phyloP scores from a whole-genome alignment of 2,888 invertebrate genomes.

The Neoaliturus tenellus region DNA sequence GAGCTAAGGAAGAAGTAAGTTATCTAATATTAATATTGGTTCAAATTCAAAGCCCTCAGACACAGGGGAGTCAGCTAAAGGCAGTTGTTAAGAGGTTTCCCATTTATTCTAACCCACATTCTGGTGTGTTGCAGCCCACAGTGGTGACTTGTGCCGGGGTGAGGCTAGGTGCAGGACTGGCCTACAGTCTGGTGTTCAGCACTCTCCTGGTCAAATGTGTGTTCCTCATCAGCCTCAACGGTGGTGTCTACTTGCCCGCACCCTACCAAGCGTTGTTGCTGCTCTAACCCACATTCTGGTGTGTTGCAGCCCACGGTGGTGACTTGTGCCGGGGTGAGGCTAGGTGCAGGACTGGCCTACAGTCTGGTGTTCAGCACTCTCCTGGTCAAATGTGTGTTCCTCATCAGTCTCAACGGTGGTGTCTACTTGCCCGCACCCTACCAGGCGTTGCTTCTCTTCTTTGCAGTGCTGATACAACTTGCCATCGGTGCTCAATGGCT shows the following conservation, averaged over 20 bases:
- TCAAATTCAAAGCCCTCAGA: no score
- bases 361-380: conserved; percentile 93
- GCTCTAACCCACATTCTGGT: conserved; percentile 73
- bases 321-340: conserved; percentile 88
- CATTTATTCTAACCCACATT: no score
- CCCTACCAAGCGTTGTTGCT: conserved; percentile 92
- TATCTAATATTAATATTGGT: no score
- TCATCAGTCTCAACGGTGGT: conserved; percentile 92
- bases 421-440: conserved; percentile 95
- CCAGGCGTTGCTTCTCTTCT: conserved; percentile 90
- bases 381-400: conserved; percentile 95
- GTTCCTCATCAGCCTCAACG: conserved; percentile 93
- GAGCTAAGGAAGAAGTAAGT: no score
- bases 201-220: conserved; percentile 96
- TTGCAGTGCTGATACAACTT: conserved; percentile 93
- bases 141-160: conserved; percentile 88
- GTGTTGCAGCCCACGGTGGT: conserved; percentile 72
- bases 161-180: conserved; percentile 88
- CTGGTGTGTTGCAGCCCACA: conserved; percentile 76
- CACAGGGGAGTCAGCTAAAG: no score
- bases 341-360: conserved; percentile 87
- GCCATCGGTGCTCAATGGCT: conserved; percentile 91
- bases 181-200: conserved; percentile 89
- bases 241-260: conserved; percentile 93
- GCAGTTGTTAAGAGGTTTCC: no score